Percentiles rank a stretch among this genome's conserved stretches.
phyloP scores from a whole-genome alignment of 2,888 invertebrate species.

The Clunio marinus region DNA sequence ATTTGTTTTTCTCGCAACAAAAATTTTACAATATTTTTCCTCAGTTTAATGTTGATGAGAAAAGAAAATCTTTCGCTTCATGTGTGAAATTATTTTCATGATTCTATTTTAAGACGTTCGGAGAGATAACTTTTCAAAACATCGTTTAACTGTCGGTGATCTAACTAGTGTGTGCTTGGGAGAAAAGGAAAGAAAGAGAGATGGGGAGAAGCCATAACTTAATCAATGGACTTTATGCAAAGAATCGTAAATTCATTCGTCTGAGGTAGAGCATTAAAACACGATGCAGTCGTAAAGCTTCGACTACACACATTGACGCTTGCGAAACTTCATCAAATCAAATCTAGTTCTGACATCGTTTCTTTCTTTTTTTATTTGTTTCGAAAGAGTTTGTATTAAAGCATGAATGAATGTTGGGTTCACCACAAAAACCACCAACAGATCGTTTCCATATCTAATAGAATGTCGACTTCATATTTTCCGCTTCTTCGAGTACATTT shows the following conservation, averaged over 20 bases:
- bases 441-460: background rate
- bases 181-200: background rate
- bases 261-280: background rate
- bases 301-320: background rate
- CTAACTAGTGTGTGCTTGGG: background rate
- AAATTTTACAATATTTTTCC: too few species aligned
- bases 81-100: slow-evolving; percentile 7
- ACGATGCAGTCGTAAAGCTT: background rate
- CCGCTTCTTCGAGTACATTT: background rate
- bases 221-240: background rate
- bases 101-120: slow-evolving; percentile 1
- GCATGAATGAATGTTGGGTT: slow-evolving; percentile 27
- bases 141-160: background rate
- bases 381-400: slow-evolving; percentile 11
- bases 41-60: too few species aligned
- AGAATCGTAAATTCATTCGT: background rate
- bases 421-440: slow-evolving; percentile 22
- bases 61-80: too few species aligned
- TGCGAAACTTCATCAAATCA: background rate
- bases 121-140: background rate
- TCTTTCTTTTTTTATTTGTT: slow-evolving; percentile 25
- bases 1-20: too few species aligned
- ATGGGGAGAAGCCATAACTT: background rate
- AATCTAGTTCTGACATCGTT: slow-evolving; percentile 18
- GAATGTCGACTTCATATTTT: background rate